A percentile compares a stretch with the other conserved stretches of the same genome.
phyloP scores from a whole-genome alignment of 1,140 invertebrate genomes.

The Drosophila insularis region DNA sequence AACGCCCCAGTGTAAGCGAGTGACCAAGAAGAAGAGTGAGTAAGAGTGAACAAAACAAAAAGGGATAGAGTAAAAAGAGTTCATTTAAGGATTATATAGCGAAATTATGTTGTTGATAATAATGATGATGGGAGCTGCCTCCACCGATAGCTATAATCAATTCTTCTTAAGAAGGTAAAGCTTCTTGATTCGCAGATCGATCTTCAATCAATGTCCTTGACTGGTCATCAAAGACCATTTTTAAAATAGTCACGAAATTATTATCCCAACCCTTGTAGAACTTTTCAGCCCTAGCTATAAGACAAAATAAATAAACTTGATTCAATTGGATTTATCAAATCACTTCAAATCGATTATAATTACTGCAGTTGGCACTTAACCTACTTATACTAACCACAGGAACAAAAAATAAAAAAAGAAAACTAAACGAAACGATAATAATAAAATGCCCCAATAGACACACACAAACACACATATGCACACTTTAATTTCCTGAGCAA shows the following conservation, averaged over 20 bases:
- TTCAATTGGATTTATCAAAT: neutral
- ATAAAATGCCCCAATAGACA: conserved; percentile 13
- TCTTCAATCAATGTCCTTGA: too few species aligned
- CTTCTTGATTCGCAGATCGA: too few species aligned
- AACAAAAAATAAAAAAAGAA: conserved; percentile 25
- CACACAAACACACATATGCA: conserved; percentile 1
- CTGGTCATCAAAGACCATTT: too few species aligned
- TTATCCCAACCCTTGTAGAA: too few species aligned
- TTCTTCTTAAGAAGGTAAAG: too few species aligned
- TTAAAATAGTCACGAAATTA: too few species aligned
- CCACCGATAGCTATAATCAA: neutral
- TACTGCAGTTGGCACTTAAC: conserved; percentile 40
- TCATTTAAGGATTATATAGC: conserved; percentile 2
- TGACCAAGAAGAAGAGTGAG: neutral
- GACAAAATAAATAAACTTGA: neutral
- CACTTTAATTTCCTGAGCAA: conserved; percentile 4
- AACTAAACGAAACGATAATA: conserved; percentile 26
- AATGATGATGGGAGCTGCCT: neutral
- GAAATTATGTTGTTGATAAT: neutral
- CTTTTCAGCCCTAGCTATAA: neutral
- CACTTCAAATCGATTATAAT: conserved; percentile 3
- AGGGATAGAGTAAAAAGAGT: neutral
- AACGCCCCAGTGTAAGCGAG: conserved; percentile 16
- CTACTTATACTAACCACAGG: neutral
- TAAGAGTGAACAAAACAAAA: neutral